Evolutionary conservation across 2,113 vertebrate genomes (phyloP), one percentile per base, ranked within the genome.

Genomic region (Pluvialis apricaria): DNA sequence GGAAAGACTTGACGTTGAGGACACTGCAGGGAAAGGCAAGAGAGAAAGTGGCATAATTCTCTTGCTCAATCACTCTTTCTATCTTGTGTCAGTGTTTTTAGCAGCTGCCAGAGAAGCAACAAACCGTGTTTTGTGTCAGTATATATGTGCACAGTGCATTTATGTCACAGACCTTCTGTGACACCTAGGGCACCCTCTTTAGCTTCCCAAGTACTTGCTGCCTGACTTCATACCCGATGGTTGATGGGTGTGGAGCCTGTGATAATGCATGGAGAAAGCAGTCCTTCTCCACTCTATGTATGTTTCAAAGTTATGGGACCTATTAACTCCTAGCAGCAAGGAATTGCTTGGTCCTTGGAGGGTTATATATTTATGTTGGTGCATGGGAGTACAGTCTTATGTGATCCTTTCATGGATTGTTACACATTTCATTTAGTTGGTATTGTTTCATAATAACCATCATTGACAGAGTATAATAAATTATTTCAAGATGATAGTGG

Each of bases 51-150:
- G 47, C 0, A 0, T 18, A 22, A 9, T 80, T 72, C 51, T 7
- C 0, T 25, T 32, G 10, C 66, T 87, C 34, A 14, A 0, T 28
- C 38, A 5, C 22, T 62, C 7, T 52, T 65, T n/a, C 42, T 52
- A 1, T 38, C 44, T 44, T 40, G 31, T 54, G 42, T 49, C 73
- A 36, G 60, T 25, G 13, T 54, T 69, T 80, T 61, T 36, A 79
- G 51, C 45, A 78, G 55, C 82, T 58, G 18, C 47, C 49, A 51
- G 45, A 47, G 72, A 24, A 47, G 20, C n/a, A 52, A 15, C 15
- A 20, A 54, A 14, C 18, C 2, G 0, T 5, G 0, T 55, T 69
- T 54, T 21, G 3, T 81, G 45, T 31, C 77, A 52, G 38, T 31
- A 3, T 60, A 2, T n/a, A 4, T 3, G 24, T 69, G 73, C 58